Evolutionary conservation across 2,113 vertebrate species (phyloP).

Genomic region (Maylandia zebra): DNA sequence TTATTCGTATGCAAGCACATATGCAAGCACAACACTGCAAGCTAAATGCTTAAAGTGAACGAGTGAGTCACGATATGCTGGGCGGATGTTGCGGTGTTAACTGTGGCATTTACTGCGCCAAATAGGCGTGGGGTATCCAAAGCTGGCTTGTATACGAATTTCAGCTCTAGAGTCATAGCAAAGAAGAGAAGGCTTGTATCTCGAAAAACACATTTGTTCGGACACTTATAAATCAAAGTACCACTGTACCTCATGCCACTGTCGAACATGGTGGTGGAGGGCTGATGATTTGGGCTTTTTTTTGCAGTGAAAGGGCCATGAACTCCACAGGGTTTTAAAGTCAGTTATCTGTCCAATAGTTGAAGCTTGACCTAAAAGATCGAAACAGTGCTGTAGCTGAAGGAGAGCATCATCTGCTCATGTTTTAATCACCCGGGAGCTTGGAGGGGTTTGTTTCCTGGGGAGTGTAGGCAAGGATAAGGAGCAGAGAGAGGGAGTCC

Average conservation of each 20-base stretch:
- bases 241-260: neutral
- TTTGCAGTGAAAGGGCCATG: neutral
- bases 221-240: neutral
- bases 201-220: neutral
- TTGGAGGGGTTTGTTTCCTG: neutral
- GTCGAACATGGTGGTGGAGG: neutral
- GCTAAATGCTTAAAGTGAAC: neutral
- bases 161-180: neutral
- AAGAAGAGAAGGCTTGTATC: neutral
- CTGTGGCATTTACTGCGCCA: neutral
- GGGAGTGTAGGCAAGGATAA: neutral
- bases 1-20: neutral
- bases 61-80: neutral
- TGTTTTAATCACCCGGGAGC: neutral
- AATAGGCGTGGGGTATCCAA: neutral
- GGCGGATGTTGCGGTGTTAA: neutral
- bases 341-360: neutral
- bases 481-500: neutral
- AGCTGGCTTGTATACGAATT: neutral
- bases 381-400: neutral
- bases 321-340: rapidly evolving
- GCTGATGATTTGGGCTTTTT: neutral
- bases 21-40: neutral
- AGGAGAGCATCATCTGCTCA: neutral
- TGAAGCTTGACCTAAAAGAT: neutral